These are phyloP conservation scores for Eunapius fragilis DNA, from an alignment of 37 sponge, comb jelly and placozoan genomes.

Conservation along the genomic window DNA sequence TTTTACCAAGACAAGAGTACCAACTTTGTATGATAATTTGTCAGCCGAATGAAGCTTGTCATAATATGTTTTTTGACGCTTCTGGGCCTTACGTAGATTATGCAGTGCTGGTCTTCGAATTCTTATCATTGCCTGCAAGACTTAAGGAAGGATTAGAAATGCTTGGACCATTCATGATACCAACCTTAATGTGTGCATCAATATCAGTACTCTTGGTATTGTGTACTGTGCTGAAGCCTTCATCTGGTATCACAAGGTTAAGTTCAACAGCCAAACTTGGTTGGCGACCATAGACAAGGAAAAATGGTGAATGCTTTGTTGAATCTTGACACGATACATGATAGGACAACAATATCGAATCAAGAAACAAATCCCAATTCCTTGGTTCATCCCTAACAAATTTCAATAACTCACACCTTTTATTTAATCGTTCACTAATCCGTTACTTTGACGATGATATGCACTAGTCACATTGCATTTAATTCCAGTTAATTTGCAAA, in stretches of 20 bases:
- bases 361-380: conserved; percentile 37
- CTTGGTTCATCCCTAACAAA: conserved; percentile 1
- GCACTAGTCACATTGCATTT: conserved; percentile 15
- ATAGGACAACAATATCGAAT: conserved; percentile 20
- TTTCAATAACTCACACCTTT: conserved; percentile 29
- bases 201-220: background rate
- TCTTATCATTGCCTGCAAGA: background rate
- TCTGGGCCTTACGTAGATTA: background rate
- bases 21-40: background rate
- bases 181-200: background rate
- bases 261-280: conserved; percentile 32
- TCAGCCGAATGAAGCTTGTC: background rate
- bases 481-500: conserved; percentile 28
- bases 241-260: background rate
- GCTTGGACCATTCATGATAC: background rate
- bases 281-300: conserved; percentile 32
- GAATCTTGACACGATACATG: conserved; percentile 31
- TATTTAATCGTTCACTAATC: conserved; percentile 51
- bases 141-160: background rate
- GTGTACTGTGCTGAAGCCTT: background rate
- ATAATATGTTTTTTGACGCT: background rate
- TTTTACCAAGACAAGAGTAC: background rate
- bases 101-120: background rate
- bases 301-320: conserved; percentile 22
- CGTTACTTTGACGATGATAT: conserved; percentile 53